Base-by-base conservation (phyloP, 1,140 invertebrate species). In the Stegodyphus dumicola region DNA sequence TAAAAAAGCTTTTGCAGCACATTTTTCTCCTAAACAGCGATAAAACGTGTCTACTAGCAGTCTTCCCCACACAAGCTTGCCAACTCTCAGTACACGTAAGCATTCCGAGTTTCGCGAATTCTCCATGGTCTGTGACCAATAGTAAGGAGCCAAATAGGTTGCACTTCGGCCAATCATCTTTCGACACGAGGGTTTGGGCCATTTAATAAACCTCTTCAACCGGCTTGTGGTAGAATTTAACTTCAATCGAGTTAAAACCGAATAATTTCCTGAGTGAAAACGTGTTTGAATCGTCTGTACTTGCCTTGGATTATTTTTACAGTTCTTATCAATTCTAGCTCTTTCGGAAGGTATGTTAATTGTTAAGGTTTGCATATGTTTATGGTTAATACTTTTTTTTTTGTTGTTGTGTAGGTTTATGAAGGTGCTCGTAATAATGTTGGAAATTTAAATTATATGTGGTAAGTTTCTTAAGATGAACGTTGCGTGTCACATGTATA, bases 171-270 rank as follows among this genome's bases (percentile, higher is more conserved):
- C 79, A 83, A 83, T 83, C 79, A 83, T 7, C 49, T 64, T 49
- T 66, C 79, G 79, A 52, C 79, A 83, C 79, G 79, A 65, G 49
- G 71, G 33, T 18, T 74, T 18, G 11, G 10, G 60, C 48, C 54
- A 73, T 73, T 83, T 83, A 74, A 83, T 83, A 83, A 64, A 83
- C 60, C 53, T 83, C 54, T 66, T 17, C 54, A 33, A 56, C 70
- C 79, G 67, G 79, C 67, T n/a, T 71, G 52, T n/a, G 10, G 10
- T 9, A 60, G 70, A 10, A 49, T 83, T 7, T 81, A 13, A 52
- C 15, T 53, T 54, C 71, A 54, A 71, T 18, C 69, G 67, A 71
- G 67, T 51, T 51, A n/a, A 51, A 49, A 49, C 49, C 33, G 6
- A 77, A 66, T 66, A 2, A 6, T 9, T 15, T 65, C 4, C 5